These are phyloP conservation scores for Ammodytes marinus DNA, from an alignment of 2,113 vertebrate species.

Conservation along the genomic window DNA sequence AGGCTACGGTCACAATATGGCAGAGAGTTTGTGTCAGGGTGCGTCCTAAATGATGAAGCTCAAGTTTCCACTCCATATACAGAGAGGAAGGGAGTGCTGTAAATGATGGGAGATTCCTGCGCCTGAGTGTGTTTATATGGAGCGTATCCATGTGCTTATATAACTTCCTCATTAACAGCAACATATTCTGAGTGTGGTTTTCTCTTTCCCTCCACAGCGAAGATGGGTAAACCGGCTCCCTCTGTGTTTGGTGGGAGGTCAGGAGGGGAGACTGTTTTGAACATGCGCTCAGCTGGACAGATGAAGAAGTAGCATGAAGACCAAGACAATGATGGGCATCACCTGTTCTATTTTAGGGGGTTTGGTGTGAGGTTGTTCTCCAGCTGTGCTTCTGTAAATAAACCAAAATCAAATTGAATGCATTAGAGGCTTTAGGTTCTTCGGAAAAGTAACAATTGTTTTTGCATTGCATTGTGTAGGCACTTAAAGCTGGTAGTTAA, in stretches of 20 bases:
- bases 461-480: neutral
- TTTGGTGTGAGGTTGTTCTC: neutral
- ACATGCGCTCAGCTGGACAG: constrained; percentile 78
- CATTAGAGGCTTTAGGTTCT: neutral
- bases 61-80: constrained; percentile 85
- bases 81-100: constrained; percentile 39
- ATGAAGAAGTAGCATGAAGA: constrained; percentile 63
- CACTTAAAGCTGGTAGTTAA: neutral
- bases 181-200: constrained; percentile 21
- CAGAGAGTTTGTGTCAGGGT: constrained; percentile 21
- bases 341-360: constrained; percentile 10
- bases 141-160: neutral
- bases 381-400: constrained; percentile 1
- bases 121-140: constrained; percentile 17
- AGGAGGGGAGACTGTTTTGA: constrained; percentile 91
- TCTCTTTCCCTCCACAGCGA: constrained; percentile 83
- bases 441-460: neutral
- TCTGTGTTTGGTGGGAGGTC: constrained; percentile 93
- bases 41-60: constrained; percentile 36
- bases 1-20: constrained; percentile 12
- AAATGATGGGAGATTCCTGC: constrained; percentile 30
- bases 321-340: neutral
- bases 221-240: constrained; percentile 87
- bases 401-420: no score
- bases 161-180: neutral